A percentile compares a stretch with the other conserved stretches of the same genome.
Evolutionary conservation across 2,888 invertebrate genomes (phyloP).

Genomic region (Patella depressa): DNA sequence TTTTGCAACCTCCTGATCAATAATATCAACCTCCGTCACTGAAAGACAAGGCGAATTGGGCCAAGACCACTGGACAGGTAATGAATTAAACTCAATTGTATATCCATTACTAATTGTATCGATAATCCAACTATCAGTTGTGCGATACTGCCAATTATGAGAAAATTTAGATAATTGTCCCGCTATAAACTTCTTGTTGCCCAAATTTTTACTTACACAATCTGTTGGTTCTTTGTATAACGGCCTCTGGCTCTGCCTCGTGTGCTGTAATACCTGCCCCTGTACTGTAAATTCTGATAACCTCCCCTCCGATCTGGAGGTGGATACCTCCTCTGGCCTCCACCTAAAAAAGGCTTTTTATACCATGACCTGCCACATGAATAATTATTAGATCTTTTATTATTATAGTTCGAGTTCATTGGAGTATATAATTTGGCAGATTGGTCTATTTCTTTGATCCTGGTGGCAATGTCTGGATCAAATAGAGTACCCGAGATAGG

Average conservation of each 20-base stretch:
- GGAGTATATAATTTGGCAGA: not conserved
- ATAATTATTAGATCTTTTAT: not conserved
- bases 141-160: not conserved
- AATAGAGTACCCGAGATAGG: not conserved
- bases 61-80: not conserved
- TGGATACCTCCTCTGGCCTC: slow-evolving; percentile 1
- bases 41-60: not conserved
- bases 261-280: not conserved
- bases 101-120: not conserved
- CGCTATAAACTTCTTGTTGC: not conserved
- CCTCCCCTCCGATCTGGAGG: not conserved
- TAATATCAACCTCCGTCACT: not conserved
- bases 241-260: not conserved
- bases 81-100: not conserved
- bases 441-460: not conserved
- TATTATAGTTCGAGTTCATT: not conserved
- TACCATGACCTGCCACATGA: not conserved
- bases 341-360: not conserved
- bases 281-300: not conserved
- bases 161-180: not conserved
- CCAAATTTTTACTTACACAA: not conserved
- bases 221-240: not conserved
- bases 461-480: not conserved
- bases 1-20: not conserved
- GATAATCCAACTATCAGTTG: slow-evolving; percentile 1